A percentile compares a stretch with the other conserved stretches of the same genome.
These are phyloP conservation scores for Iselma pallidipennis DNA, from an alignment of 2,888 invertebrate species.

Conservation along the genomic window DNA sequence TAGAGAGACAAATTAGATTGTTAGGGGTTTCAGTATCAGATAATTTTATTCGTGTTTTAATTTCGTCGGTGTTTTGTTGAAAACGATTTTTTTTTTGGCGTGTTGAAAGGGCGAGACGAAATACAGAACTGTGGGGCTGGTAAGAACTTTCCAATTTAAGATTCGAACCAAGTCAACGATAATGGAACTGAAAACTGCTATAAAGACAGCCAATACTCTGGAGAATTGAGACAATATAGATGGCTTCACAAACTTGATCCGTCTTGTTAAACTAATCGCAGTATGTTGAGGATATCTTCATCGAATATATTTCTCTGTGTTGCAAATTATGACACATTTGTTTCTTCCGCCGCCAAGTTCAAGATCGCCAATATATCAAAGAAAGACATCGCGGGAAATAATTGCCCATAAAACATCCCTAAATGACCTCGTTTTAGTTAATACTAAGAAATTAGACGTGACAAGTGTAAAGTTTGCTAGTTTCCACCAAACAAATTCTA, in stretches of 20 bases:
- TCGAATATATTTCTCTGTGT: background rate
- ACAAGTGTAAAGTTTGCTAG: conserved; percentile 36
- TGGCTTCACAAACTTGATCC: too few species aligned
- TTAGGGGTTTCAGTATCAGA: conserved; percentile 30
- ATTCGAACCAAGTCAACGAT: conserved; percentile 15
- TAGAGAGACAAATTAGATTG: conserved; percentile 40
- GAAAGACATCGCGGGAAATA: conserved; percentile 10
- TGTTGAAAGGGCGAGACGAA: background rate
- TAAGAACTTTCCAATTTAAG: conserved; percentile 12
- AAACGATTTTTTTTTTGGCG: background rate
- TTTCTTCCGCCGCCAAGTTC: background rate
- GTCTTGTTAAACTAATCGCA: too few species aligned
- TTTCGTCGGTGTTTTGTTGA: conserved; percentile 14
- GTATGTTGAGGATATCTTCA: background rate
- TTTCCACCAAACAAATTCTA: conserved; percentile 36
- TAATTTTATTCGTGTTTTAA: conserved; percentile 25
- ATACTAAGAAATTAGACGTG: conserved; percentile 31
- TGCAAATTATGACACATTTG: background rate
- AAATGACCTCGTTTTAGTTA: conserved; percentile 19
- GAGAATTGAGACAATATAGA: background rate
- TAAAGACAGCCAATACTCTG: background rate
- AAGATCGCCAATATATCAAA: background rate
- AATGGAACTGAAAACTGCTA: conserved; percentile 4
- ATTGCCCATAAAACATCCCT: conserved; percentile 16
- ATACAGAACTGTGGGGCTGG: too few species aligned